These are phyloP conservation scores for Salpingus planirostris DNA, from an alignment of 2,888 invertebrate species.

Conservation along the genomic window DNA sequence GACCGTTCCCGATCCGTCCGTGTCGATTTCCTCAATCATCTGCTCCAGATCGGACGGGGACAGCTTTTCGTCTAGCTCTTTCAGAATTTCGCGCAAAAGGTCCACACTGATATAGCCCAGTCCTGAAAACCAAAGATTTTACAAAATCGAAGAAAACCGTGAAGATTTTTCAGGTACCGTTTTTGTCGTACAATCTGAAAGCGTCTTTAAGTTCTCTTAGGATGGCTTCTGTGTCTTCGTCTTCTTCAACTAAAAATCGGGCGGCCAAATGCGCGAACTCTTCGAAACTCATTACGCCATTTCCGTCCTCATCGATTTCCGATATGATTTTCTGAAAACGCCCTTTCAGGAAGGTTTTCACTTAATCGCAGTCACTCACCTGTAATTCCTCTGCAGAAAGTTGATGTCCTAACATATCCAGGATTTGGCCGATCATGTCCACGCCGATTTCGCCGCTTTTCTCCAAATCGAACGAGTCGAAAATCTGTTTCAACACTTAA, in stretches of 20 bases:
- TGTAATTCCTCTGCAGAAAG: slow-evolving; percentile 68
- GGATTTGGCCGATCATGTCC: slow-evolving; percentile 75
- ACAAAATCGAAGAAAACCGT: neutral
- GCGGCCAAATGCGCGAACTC: slow-evolving; percentile 82
- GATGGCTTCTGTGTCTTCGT: slow-evolving; percentile 82
- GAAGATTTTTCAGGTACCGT: slow-evolving; percentile 47
- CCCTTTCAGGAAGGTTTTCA: neutral
- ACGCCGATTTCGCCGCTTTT: slow-evolving; percentile 76
- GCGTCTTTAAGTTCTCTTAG: slow-evolving; percentile 88
- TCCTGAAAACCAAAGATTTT: slow-evolving; percentile 40
- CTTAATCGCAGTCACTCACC: slow-evolving; percentile 30
- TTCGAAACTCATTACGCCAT: slow-evolving; percentile 80
- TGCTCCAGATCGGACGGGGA: slow-evolving; percentile 79
- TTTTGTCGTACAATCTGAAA: slow-evolving; percentile 92
- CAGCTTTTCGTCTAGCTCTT: slow-evolving; percentile 85
- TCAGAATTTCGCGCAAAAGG: slow-evolving; percentile 80
- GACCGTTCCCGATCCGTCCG: slow-evolving; percentile 93
- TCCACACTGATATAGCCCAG: slow-evolving; percentile 86
- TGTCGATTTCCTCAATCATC: slow-evolving; percentile 94
- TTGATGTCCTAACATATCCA: slow-evolving; percentile 85
- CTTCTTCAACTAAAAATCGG: slow-evolving; percentile 78
- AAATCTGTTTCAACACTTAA: slow-evolving; percentile 78
- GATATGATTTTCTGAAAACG: slow-evolving; percentile 58
- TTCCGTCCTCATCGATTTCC: slow-evolving; percentile 79
- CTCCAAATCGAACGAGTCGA: slow-evolving; percentile 85